phyloP scores from a whole-genome alignment of 2,113 vertebrate species.

The Entomyzon cyanotis region DNA sequence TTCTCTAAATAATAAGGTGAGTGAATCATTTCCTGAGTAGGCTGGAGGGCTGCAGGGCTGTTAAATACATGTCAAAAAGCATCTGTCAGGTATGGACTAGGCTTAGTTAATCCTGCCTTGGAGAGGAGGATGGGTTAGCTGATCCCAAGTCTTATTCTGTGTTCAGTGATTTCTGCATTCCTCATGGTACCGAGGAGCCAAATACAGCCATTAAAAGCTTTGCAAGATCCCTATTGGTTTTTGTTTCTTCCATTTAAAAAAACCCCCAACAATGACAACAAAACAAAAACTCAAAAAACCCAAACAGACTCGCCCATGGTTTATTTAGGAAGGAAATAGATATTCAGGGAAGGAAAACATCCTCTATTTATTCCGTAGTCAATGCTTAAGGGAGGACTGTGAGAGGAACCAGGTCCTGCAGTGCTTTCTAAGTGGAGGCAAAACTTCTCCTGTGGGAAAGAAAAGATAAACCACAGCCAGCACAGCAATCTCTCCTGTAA shows the following conservation, averaged over 20 bases:
- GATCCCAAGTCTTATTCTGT: background rate
- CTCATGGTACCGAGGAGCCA: background rate
- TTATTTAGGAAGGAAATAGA: conserved; percentile 34
- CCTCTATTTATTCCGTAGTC: background rate
- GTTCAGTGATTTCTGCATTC: background rate
- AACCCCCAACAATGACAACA: background rate
- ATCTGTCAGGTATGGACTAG: background rate
- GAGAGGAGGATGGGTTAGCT: background rate
- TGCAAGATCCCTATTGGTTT: background rate
- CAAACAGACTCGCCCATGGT: background rate
- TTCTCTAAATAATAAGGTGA: background rate
- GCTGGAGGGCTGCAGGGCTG: background rate
- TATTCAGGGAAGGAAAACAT: conserved; percentile 37
- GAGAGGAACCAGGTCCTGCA: background rate
- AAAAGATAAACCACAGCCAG: background rate
- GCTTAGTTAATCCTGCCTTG: background rate
- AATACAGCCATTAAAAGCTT: background rate
- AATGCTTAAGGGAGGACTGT: background rate
- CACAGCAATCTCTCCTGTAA: background rate
- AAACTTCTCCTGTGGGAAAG: background rate
- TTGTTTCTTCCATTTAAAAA: background rate
- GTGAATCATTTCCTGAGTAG: conserved; percentile 5
- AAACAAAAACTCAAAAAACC: background rate
- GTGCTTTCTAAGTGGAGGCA: background rate
- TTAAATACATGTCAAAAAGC: background rate